Evolutionary conservation across 2,797 vertebrate genomes (phyloP).

Genomic region (Amphiprion clarkii): DNA sequence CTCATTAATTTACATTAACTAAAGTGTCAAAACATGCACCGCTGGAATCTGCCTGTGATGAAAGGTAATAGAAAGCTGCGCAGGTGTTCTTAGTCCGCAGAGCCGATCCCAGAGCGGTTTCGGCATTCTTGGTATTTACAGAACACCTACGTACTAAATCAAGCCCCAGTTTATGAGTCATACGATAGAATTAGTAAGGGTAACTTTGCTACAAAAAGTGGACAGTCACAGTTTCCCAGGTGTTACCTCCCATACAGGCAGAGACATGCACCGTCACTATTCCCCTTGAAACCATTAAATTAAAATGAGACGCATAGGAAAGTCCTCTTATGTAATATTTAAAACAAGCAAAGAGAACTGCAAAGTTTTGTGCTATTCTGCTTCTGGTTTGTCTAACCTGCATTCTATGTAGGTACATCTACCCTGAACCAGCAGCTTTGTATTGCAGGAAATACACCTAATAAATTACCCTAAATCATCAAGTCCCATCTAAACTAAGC

Average conservation of each 20-base stretch:
- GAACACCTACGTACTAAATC: constrained; percentile 58
- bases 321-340: constrained; percentile 51
- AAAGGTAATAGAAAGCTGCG: constrained; percentile 76
- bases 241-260: constrained; percentile 51
- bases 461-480: constrained; percentile 56
- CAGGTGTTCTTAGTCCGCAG: constrained; percentile 78
- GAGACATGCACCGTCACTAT: constrained; percentile 34
- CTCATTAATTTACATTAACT: constrained; percentile 88
- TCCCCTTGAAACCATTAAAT: constrained; percentile 58
- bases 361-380: constrained; percentile 22
- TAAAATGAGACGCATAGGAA: constrained; percentile 49
- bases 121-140: constrained; percentile 67
- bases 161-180: constrained; percentile 65
- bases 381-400: constrained; percentile 25
- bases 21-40: constrained; percentile 87
- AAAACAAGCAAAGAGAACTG: constrained; percentile 20
- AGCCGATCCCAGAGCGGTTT: constrained; percentile 62
- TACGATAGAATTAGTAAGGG: constrained; percentile 57
- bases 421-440: not conserved
- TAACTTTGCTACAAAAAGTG: constrained; percentile 44
- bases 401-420: constrained; percentile 8
- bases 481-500: constrained; percentile 74
- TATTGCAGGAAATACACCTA: constrained; percentile 43
- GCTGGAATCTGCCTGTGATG: constrained; percentile 81
- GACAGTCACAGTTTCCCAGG: constrained; percentile 55